These are phyloP conservation scores for Meliscaeva auricollis DNA, from an alignment of 2,888 invertebrate species.

Conservation along the genomic window DNA sequence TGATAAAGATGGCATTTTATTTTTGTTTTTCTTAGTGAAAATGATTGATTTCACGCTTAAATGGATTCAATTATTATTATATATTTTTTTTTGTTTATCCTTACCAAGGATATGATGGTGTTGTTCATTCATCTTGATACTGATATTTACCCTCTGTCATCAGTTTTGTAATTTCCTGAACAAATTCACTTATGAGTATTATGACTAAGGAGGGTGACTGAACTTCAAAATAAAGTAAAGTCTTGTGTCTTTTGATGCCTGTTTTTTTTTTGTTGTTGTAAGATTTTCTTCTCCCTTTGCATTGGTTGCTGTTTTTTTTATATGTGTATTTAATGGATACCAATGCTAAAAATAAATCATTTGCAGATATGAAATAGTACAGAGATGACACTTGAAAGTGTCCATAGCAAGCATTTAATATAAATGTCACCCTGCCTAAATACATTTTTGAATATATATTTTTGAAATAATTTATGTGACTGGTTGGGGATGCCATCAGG, in stretches of 20 bases:
- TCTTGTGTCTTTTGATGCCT: conserved; percentile 34
- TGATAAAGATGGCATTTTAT: not conserved
- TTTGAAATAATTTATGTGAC: conserved; percentile 12
- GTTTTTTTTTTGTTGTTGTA: not conserved
- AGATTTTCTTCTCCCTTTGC: conserved; percentile 15
- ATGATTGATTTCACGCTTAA: conserved; percentile 75
- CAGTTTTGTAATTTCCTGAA: conserved; percentile 67
- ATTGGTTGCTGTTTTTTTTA: not conserved
- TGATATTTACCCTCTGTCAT: conserved; percentile 55
- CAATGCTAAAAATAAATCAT: conserved; percentile 46
- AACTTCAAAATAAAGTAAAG: not conserved
- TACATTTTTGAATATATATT: conserved; percentile 15
- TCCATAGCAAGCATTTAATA: conserved; percentile 13
- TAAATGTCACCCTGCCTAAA: conserved; percentile 39
- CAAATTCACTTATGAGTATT: conserved; percentile 23
- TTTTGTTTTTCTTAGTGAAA: conserved; percentile 57
- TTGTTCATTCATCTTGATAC: conserved; percentile 43
- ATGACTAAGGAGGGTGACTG: not conserved
- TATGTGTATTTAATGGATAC: conserved; percentile 28
- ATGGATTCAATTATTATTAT: conserved; percentile 64
- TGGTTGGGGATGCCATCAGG: not conserved
- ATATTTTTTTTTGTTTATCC: conserved; percentile 24
- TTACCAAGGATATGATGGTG: conserved; percentile 38
- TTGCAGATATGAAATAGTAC: conserved; percentile 35
- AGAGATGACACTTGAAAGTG: conserved; percentile 29